A percentile compares a stretch with the other conserved stretches of the same genome.
Conservation (phyloP, 2,113 vertebrate species). For the Solea solea region DNA sequence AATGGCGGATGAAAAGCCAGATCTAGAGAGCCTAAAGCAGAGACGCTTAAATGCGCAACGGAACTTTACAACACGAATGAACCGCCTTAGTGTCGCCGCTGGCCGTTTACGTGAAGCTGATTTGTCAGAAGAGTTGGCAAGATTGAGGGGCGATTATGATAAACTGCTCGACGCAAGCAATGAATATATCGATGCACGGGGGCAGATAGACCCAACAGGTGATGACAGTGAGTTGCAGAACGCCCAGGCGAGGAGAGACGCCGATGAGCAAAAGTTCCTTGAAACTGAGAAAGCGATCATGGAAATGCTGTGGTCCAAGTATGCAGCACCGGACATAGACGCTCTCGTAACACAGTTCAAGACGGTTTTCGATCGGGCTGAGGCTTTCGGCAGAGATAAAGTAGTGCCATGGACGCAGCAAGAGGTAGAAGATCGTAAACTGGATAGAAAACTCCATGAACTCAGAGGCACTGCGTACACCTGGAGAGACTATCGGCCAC, state of each 20-base stretch:
- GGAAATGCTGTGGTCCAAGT: too few species aligned
- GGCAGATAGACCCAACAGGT: not conserved
- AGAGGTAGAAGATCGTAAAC: not conserved
- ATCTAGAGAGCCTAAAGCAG: not conserved
- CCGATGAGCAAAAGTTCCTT: not conserved
- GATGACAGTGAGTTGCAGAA: not conserved
- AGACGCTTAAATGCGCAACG: not conserved
- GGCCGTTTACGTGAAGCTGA: not conserved
- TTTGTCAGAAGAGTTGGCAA: not conserved
- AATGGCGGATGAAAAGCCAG: not conserved
- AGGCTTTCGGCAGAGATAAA: not conserved
- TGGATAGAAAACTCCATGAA: not conserved
- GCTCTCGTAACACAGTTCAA: not conserved
- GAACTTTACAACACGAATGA: not conserved
- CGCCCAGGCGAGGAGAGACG: not conserved
- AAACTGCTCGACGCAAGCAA: conserved; percentile 1
- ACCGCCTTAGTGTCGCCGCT: not conserved
- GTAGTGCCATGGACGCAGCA: not conserved
- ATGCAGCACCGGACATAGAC: not conserved
- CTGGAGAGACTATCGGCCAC: not conserved
- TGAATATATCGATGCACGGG: not conserved
- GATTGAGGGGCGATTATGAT: not conserved
- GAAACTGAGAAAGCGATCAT: too few species aligned
- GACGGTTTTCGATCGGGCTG: not conserved
- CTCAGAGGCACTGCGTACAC: not conserved